Evolutionary conservation across 2,113 vertebrate species (phyloP), one percentile per base, ranked within the genome.

Genomic region (Xenopus laevis): DNA sequence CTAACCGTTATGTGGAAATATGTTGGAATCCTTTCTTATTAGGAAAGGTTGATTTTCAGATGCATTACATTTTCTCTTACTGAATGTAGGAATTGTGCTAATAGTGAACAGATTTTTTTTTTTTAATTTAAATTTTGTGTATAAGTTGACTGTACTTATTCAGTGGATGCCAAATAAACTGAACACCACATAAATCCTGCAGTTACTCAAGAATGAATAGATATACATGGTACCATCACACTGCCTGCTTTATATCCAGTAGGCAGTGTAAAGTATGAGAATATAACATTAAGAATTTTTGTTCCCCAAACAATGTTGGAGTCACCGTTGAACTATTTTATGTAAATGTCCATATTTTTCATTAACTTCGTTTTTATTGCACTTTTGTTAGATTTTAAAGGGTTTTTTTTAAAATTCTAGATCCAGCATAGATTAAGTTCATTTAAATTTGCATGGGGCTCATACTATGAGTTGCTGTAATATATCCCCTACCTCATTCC

Each of bases 401-500:
- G 30, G 4, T 3, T 21, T 75, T 17, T 68, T 33, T 33, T 33
- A 33, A 33, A 33, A 33, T 53, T 50, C 21, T 67, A 66, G 30
- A 52, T 69, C 3, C 45, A 63, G 23, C 52, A 18, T 53, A 69
- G 52, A 21, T 72, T 33, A 58, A 33, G 16, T 67, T 67, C 44
- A 45, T 52, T n/a, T n/a, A 74, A 45, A 55, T 68, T 53, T 55
- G 72, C 65, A 68, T 68, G 58, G n/a, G 30, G 40, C 65, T 75
- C 58, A 18, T 44, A 55, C 18, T 45, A 40, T 53, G 84, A 88
- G 82, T 85, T 85, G 78, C 83, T 88, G 74, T 83, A 77, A 87
- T 82, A 84, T 79, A 78, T 78, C 74, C 80, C 86, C 86, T 86
- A 84, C 82, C 79, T 79, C 81, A 84, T 84, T 83, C 79, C 80